A percentile compares a stretch with the other conserved stretches of the same genome.
phyloP scores from a whole-genome alignment of 35 echinoderm and acorn worm species.

The Patiria miniata region DNA sequence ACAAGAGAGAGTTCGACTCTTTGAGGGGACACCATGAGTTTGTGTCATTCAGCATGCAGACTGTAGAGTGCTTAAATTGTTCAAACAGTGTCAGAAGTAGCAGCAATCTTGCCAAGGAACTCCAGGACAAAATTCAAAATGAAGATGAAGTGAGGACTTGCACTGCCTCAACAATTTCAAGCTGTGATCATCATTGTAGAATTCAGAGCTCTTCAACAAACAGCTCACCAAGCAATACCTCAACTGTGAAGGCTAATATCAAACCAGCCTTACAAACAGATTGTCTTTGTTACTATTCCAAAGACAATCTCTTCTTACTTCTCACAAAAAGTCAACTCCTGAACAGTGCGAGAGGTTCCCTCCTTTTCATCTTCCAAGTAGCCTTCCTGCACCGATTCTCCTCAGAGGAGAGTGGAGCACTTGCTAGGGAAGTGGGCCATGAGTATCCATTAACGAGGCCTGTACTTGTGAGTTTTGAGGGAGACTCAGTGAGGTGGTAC shows the following conservation, averaged over 20 bases:
- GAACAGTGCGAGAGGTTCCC: not conserved
- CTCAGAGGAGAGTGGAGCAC: not conserved
- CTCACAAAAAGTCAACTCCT: not conserved
- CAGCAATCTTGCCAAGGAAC: not conserved
- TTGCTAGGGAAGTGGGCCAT: not conserved
- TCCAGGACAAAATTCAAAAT: not conserved
- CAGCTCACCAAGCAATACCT: not conserved
- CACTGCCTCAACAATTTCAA: not conserved
- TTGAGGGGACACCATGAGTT: not conserved
- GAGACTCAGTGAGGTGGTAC: conserved; percentile 10
- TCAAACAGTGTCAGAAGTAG: not conserved
- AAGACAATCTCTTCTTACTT: not conserved
- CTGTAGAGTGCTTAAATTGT: conserved; percentile 13
- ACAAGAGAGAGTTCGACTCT: not conserved
- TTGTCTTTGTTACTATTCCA: not conserved
- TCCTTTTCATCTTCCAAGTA: not conserved
- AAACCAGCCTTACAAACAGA: not conserved
- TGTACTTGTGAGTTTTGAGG: not conserved
- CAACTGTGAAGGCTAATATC: not conserved
- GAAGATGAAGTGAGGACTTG: not conserved
- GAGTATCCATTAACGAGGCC: not conserved
- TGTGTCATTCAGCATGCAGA: not conserved
- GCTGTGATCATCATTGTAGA: not conserved
- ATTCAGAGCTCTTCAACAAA: not conserved
- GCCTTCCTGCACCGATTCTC: not conserved